These are phyloP conservation scores for Pipra filicauda DNA, from an alignment of 2,113 vertebrate species.

Conservation along the genomic window DNA sequence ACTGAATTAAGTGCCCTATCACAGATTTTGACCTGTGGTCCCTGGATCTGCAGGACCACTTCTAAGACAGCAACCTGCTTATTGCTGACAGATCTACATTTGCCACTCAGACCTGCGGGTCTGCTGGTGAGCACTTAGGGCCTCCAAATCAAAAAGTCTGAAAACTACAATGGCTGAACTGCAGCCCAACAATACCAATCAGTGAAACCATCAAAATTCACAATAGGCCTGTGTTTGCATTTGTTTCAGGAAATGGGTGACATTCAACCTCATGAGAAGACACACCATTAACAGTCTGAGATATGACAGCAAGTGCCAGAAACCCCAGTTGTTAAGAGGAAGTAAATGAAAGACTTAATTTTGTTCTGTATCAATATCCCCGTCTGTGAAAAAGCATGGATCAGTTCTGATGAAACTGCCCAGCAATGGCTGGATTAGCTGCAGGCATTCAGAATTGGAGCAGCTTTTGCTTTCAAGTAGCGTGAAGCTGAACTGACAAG, in stretches of 20 bases:
- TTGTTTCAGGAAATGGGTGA: background rate
- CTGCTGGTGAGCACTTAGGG: background rate
- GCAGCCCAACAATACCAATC: background rate
- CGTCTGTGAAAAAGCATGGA: background rate
- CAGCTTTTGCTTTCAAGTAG: background rate
- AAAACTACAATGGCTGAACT: background rate
- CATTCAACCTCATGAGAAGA: background rate
- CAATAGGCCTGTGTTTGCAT: background rate
- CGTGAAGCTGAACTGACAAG: background rate
- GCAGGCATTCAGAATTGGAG: background rate
- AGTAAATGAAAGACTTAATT: background rate
- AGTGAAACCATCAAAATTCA: background rate
- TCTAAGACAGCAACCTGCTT: background rate
- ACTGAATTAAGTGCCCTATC: background rate
- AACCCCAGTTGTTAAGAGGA: background rate
- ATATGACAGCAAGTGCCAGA: background rate
- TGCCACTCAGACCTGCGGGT: background rate
- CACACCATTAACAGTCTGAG: background rate
- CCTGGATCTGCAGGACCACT: background rate
- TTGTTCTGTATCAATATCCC: background rate
- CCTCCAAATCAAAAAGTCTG: background rate
- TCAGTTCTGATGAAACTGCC: background rate
- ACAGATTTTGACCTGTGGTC: background rate
- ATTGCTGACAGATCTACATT: background rate
- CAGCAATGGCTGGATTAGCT: background rate